phyloP scores from a whole-genome alignment of 1,140 invertebrate species.

The Scylla paramamosain region DNA sequence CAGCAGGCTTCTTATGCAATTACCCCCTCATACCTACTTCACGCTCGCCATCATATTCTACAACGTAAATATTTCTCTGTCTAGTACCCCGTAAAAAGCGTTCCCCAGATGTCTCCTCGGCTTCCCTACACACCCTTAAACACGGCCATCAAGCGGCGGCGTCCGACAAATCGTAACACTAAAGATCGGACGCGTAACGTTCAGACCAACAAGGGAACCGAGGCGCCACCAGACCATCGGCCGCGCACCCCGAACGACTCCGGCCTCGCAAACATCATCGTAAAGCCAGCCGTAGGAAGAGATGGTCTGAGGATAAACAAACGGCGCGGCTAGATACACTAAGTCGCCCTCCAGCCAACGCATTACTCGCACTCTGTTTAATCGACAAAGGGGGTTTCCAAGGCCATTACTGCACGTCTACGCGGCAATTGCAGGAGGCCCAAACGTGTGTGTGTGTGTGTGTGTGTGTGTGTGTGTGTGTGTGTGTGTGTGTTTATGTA shows the following conservation, averaged over 20 bases:
- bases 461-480: constrained; percentile 20
- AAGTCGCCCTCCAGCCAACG: not conserved
- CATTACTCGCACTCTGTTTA: constrained; percentile 13
- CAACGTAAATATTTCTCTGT: not conserved
- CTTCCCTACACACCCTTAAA: not conserved
- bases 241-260: not conserved
- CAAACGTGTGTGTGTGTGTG: not conserved
- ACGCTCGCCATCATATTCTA: not conserved
- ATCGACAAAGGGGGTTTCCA: not conserved
- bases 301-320: not conserved
- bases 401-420: not conserved
- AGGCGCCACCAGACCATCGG: not conserved
- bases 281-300: not conserved
- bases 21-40: not conserved
- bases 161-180: constrained; percentile 7
- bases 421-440: not conserved
- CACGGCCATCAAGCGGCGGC: not conserved
- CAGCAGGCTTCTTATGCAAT: not conserved
- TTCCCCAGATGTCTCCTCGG: not conserved
- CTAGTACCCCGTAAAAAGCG: not conserved
- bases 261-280: constrained; percentile 1
- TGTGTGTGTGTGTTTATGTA: not conserved
- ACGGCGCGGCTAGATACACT: not conserved
- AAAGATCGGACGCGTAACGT: constrained; percentile 11
- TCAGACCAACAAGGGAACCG: not conserved